Conservation (phyloP, 2,888 invertebrate species). For the Pollenia griseotomentosa region DNA sequence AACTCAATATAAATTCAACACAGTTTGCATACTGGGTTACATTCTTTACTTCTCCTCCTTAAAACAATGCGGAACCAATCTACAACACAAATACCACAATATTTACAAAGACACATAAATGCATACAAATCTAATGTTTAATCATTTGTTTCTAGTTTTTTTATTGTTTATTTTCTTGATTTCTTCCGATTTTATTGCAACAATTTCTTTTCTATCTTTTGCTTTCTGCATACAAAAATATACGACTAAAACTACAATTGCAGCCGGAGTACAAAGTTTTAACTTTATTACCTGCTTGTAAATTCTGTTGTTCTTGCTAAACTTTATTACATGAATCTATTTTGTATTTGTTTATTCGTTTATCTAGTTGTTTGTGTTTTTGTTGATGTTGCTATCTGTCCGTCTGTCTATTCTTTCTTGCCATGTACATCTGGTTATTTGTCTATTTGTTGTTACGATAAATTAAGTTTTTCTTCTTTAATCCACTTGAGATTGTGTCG, state of each 20-base stretch:
- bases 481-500: slow-evolving; percentile 61
- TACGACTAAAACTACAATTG: not conserved
- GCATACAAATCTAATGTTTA: slow-evolving; percentile 23
- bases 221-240: not conserved
- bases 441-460: slow-evolving; percentile 56
- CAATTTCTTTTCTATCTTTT: slow-evolving; percentile 18
- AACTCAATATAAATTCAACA: too few species aligned
- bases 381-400: not conserved
- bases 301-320: slow-evolving; percentile 60
- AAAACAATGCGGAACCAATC: slow-evolving; percentile 1
- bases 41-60: not conserved
- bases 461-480: slow-evolving; percentile 67
- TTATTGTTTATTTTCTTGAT: slow-evolving; percentile 18
- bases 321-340: slow-evolving; percentile 56
- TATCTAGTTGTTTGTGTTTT: slow-evolving; percentile 39
- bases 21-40: too few species aligned
- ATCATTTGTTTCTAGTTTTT: slow-evolving; percentile 53
- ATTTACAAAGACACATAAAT: not conserved
- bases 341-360: slow-evolving; percentile 57
- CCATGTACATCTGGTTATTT: slow-evolving; percentile 44
- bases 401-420: slow-evolving; percentile 13
- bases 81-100: not conserved
- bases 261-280: slow-evolving; percentile 17
- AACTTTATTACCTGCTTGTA: slow-evolving; percentile 65
- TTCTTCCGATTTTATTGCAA: slow-evolving; percentile 12